Evolutionary conservation across 2,797 vertebrate species (phyloP), one percentile per base, ranked within the genome.

Genomic region (Pampus argenteus): DNA sequence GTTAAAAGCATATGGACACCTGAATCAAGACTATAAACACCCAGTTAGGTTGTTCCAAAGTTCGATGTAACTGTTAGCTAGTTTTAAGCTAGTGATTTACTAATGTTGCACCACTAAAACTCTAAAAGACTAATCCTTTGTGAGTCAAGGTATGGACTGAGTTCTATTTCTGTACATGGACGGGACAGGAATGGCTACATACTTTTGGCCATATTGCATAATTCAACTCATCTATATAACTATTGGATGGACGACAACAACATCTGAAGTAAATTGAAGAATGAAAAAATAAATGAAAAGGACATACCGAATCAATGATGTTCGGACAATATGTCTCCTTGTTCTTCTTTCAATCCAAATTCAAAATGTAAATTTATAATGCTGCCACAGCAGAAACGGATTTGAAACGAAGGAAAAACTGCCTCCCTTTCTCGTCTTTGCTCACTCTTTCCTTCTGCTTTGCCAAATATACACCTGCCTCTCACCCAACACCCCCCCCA

Each of bases 391-490:
- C 76, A 67, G 48, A 81, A 73, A n/a, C 25, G 25, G 26, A 2
- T 13, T 9, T 42, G 20, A 73, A 63, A 74, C 57, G n/a, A 47
- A 56, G 67, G 29, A 58, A 61, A 26, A 56, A 34, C 3, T 54
- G 36, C 62, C 60, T 55, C 23, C 60, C 69, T 42, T 38, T 31
- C 22, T 44, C 34, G 28, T 60, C 50, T 63, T 61, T 5, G 0
- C 71, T 87, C 85, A 83, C 22, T 85, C 63, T 88, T 88, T 90
- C 86, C 86, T 71, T 48, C 38, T 34, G 23, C 22, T 52, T 49
- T 74, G 74, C 87, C 82, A 88, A 45, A 20, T 38, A 34, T 78
- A 82, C 90, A 91, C 89, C 90, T 92, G 91, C 62, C 81, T 67
- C 40, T n/a, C n/a, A n/a, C n/a, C n/a, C n/a, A n/a, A n/a, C n/a